Evolutionary conservation across 2,113 vertebrate species (phyloP), one percentile per base, ranked within the genome.

Genomic region (Rostratula benghalensis): DNA sequence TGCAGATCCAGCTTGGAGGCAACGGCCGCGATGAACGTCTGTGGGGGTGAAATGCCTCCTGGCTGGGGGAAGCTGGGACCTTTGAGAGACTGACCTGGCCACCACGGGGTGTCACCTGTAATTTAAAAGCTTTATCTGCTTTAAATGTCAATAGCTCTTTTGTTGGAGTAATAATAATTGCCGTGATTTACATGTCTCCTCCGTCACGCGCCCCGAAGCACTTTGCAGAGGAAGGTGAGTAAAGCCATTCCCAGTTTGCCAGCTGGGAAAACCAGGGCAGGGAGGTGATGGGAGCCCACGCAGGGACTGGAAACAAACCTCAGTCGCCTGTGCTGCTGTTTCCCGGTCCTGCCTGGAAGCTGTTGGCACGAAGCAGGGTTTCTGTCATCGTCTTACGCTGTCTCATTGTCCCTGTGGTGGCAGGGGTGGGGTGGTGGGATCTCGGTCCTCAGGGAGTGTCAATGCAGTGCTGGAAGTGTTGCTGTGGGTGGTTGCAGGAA

Each of bases 151-250:
- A 87, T 74, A 64, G 69, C 46, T 71, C 69, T 86, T 92, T 95
- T 97, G 90, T 93, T 95, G 73, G 80, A 83, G 95, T 59, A 84
- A 68, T 48, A 71, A 17, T 89, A 94, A 95, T 91, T 94, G 87
- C 56, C 1, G 0, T 71, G 69, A 95, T 96, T 93, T 80, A 56
- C 93, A 75, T 94, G 92, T 96, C 90, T 95, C 85, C 90, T 95
- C 85, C 7, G 48, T 84, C 76, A 71, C 92, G 95, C 7, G 0
- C 83, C 95, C 83, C 75, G 57, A 39, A 86, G 73, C 33, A 3
- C 60, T 86, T 70, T 7, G 22, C 63, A 64, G 64, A 86, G 65
- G 83, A 75, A 94, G 88, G 51, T 94, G 89, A 93, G 41, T 78
- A 93, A 93, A 84, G 56, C 90, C 9, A 1, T 79, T 94, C 77